Base-by-base conservation (phyloP, 2,797 vertebrate genomes). In the Sebastiscus tertius region DNA sequence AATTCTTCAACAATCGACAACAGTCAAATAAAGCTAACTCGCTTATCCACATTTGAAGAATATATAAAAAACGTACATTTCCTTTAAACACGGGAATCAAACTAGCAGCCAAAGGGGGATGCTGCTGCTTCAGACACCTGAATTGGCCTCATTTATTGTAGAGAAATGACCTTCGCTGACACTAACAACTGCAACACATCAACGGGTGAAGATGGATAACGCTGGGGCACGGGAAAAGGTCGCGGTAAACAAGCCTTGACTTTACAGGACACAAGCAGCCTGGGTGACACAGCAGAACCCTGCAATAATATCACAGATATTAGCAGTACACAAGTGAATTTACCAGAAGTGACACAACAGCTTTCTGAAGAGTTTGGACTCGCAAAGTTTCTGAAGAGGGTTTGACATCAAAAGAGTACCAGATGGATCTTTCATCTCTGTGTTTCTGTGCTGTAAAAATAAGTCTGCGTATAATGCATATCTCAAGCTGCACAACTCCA, bases 151-250 rank as follows among this genome's bases (percentile, higher is more conserved):
- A 79, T 87, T 82, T 81, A 78, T 72, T 82, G 52, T 31, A 26
- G 55, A 72, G 14, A 74, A 59, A 83, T 81, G 46, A 85, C 83
- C 72, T 75, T 58, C 20, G 26, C 46, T 84, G 79, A 87, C 77
- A 84, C 75, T 67, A 78, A 82, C 65, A 82, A 83, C 77, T 60
- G 60, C 22, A 67, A 39, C 79, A 78, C 75, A 82, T 88, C 72
- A 87, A 52, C 1, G 11, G 66, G 67, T 85, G 80, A 76, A 77
- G 87, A 91, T 84, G 72, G 82, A 88, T 82, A 70, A 81, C 46
- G 70, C 36, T 8, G 27, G 67, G 52, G 42, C 72, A 24, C 0
- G 1, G 24, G 39, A 79, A 85, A 88, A 85, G 88, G 88, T 90
- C 68, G 79, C 27, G 6, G 72, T 42, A 79, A 79, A 82, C 73